Evolutionary conservation across 2,888 invertebrate species (phyloP).

Genomic region (Dascillus cervinus): DNA sequence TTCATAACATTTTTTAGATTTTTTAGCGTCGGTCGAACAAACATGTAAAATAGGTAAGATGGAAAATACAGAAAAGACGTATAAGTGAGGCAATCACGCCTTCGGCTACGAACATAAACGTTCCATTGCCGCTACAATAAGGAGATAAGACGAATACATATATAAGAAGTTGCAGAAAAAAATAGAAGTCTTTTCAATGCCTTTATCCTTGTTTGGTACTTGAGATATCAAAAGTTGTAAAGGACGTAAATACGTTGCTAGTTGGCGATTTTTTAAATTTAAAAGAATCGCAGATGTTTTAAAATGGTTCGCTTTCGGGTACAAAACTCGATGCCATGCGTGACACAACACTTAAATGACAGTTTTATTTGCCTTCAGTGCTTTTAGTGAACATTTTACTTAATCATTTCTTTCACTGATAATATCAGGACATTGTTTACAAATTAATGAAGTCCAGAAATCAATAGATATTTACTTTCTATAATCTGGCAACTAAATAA

Average conservation of each 20-base stretch:
- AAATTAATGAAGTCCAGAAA: no score
- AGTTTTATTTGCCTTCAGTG: constrained; percentile 23
- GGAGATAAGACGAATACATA: constrained; percentile 19
- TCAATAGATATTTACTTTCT: no score
- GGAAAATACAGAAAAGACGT: constrained; percentile 14
- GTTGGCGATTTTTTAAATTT: constrained; percentile 15
- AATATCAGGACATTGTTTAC: constrained; percentile 4
- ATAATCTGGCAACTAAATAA: no score
- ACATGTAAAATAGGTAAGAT: constrained; percentile 14
- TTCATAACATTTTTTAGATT: no score
- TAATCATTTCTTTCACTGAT: constrained; percentile 17
- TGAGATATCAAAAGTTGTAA: constrained; percentile 7
- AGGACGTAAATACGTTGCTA: constrained; percentile 16
- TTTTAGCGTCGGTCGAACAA: no score
- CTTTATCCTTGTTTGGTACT: constrained; percentile 16
- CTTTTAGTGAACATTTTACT: constrained; percentile 20
- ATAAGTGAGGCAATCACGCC: constrained; percentile 19
- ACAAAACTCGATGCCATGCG: constrained; percentile 24
- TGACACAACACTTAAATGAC: constrained; percentile 28
- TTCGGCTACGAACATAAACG: constrained; percentile 20
- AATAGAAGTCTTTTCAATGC: constrained; percentile 17
- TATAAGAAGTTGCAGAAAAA: constrained; percentile 20
- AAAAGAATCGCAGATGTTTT: constrained; percentile 27
- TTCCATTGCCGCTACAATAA: constrained; percentile 19
- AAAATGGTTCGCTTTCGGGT: constrained; percentile 25